These are phyloP conservation scores for Drosophila colorata DNA, from an alignment of 2,888 invertebrate species.

Conservation along the genomic window DNA sequence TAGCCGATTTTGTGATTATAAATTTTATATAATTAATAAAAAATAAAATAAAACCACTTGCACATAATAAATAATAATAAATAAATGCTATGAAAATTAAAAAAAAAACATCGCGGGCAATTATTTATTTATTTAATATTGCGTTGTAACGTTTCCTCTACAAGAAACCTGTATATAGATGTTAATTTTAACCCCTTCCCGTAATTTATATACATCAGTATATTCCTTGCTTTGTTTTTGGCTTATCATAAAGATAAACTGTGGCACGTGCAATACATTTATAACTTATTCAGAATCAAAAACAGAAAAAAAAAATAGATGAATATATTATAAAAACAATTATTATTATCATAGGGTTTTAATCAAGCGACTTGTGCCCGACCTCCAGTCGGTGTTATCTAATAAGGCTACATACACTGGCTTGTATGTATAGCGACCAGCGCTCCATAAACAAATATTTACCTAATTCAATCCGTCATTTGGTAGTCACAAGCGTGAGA, in stretches of 20 bases:
- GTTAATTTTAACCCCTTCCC: conserved; percentile 16
- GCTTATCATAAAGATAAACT: conserved; percentile 67
- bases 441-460: conserved; percentile 83
- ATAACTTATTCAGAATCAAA: conserved; percentile 47
- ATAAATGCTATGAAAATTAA: too few species aligned
- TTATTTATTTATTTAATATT: not conserved
- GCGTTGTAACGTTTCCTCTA: not conserved
- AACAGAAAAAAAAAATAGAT: conserved; percentile 42
- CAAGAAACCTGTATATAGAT: not conserved
- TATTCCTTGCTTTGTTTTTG: conserved; percentile 17
- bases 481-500: conserved; percentile 85
- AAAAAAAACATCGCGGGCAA: too few species aligned
- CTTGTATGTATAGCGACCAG: conserved; percentile 48
- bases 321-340: conserved; percentile 76
- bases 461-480: conserved; percentile 85
- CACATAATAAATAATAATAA: too few species aligned
- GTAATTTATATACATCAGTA: conserved; percentile 10
- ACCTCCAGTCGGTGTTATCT: conserved; percentile 71
- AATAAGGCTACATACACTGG: conserved; percentile 62
- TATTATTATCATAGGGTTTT: conserved; percentile 69
- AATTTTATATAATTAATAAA: too few species aligned
- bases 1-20: too few species aligned
- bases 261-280: conserved; percentile 59
- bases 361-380: conserved; percentile 65
- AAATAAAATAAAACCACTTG: too few species aligned